Evolutionary conservation across 1,140 invertebrate genomes (phyloP).

Genomic region (Diuraphis noxia): DNA sequence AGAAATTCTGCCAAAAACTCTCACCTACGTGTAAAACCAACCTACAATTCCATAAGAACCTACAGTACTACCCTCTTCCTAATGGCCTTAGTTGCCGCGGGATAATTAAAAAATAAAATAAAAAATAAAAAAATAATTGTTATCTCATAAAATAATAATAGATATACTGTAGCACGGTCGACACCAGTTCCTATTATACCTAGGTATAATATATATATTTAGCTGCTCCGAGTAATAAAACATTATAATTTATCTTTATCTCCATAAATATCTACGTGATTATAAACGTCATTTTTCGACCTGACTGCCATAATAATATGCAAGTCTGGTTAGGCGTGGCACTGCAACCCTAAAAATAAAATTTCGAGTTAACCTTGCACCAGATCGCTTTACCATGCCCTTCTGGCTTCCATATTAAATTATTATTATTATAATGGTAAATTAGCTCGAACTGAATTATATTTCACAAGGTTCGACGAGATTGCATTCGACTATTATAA

Average conservation of each 20-base stretch:
- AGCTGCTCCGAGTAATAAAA: background rate
- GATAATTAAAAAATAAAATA: too few species aligned
- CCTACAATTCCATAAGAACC: too few species aligned
- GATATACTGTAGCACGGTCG: background rate
- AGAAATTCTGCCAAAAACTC: too few species aligned
- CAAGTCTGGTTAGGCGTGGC: background rate
- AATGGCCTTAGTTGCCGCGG: too few species aligned
- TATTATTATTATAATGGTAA: background rate
- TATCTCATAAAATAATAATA: background rate
- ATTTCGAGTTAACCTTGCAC: background rate
- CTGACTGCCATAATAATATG: background rate
- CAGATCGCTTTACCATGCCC: background rate
- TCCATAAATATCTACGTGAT: background rate
- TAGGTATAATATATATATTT: background rate
- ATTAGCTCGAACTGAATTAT: background rate
- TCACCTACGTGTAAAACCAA: too few species aligned
- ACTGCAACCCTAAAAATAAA: slow-evolving; percentile 3
- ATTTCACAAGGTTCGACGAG: background rate
- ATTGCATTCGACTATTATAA: background rate
- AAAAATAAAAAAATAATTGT: too few species aligned
- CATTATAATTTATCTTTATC: background rate
- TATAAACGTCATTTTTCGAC: background rate
- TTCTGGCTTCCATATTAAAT: background rate
- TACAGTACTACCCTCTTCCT: too few species aligned
- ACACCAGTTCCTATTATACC: background rate